Evolutionary conservation across 2,888 invertebrate species (phyloP), one percentile per base, ranked within the genome.

Genomic region (Polietes domitor): DNA sequence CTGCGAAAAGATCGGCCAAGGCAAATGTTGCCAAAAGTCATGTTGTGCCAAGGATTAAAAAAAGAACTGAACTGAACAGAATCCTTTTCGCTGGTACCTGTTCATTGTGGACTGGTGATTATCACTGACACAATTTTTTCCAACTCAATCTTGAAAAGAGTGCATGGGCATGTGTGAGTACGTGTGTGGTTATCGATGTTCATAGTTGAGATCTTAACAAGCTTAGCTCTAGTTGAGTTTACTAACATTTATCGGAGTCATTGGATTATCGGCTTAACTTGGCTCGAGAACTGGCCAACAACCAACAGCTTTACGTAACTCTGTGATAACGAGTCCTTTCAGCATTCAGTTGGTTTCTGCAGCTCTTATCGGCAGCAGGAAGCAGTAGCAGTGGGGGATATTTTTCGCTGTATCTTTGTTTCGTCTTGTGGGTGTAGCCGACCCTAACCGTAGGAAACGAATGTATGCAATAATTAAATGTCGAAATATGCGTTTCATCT

Each of bases 1-100:
- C 28, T 41, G 32, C 6, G 26, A 55, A 71, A 41, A 63, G 73
- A 68, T 32, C 65, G 21, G 26, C 7, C 63, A 26, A 74, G 55
- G 72, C 19, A 26, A 58, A 21, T 73, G 58, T 78, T 85, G 77
- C 82, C 82, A 88, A 87, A 90, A 90, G 90, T 90, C 90, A 90
- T 89, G 91, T 90, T 90, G 89, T 88, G 88, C 87, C 83, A 88
- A 82, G 87, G 89, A 88, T 88, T 88, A 84, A 76, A 74, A 37
- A 37, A 37, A 43, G 58, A 73, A 73, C 58, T 78, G 55, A 58
- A 63, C n/a, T n/a, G n/a, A n/a, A n/a, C 32, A 61, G 63, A 43
- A 68, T 68, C n/a, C 74, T 2, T 50, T 68, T 47, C 15, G n/a
- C n/a, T 61, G 17, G 43, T 61, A 65, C 47, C 72, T 61, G 71